phyloP scores from a whole-genome alignment of 2,888 invertebrate species.

The Hirtodrosophila trivittata region DNA sequence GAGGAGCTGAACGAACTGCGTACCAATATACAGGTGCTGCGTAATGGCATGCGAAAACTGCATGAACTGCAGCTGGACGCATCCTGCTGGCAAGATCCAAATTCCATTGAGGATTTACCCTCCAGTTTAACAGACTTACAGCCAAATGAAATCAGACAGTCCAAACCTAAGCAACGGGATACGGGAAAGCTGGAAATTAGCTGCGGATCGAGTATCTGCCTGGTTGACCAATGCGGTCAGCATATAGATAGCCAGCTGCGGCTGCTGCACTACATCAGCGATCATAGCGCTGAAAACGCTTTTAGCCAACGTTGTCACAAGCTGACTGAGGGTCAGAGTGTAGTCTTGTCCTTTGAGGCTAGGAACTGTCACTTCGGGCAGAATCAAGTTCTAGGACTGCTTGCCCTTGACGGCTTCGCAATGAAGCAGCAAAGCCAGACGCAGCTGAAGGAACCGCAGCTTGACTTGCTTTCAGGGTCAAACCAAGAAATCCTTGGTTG shows the following conservation, averaged over 20 bases:
- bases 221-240: constrained; percentile 42
- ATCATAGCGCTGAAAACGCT: constrained; percentile 37
- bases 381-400: constrained; percentile 57
- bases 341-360: constrained; percentile 41
- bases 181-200: constrained; percentile 29
- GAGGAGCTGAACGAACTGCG: constrained; percentile 21
- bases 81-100: constrained; percentile 13
- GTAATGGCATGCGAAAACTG: constrained; percentile 11
- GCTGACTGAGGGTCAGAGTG: constrained; percentile 26
- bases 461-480: too few species aligned
- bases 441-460: too few species aligned
- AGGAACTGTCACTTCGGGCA: constrained; percentile 19
- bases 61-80: constrained; percentile 2
- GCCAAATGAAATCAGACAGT: not conserved
- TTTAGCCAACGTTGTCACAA: constrained; percentile 18
- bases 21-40: constrained; percentile 15
- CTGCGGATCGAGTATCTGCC: constrained; percentile 31
- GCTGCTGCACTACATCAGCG: constrained; percentile 53
- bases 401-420: constrained; percentile 35
- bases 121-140: not conserved
- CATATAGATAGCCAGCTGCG: constrained; percentile 54
- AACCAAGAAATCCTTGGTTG: too few species aligned
- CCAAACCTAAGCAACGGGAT: not conserved
- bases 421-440: constrained; percentile 3
- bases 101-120: constrained; percentile 41